These are phyloP conservation scores for Drosophila eohydei DNA, from an alignment of 2,888 invertebrate species.

Conservation along the genomic window DNA sequence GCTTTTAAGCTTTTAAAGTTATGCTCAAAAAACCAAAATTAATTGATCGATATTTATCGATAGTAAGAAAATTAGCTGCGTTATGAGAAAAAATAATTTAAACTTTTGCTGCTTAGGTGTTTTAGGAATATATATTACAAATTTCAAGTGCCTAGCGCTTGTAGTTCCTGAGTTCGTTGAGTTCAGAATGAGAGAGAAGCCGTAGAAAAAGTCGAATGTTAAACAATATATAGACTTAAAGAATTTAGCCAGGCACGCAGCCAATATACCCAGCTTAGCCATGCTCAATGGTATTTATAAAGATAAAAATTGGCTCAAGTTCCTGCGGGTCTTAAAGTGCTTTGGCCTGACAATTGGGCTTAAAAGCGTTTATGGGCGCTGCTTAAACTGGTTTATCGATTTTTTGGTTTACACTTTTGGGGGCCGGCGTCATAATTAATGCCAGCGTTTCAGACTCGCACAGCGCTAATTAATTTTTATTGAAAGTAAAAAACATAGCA, in stretches of 20 bases:
- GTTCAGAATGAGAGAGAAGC: too few species aligned
- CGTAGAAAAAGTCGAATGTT: neutral
- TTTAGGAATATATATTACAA: neutral
- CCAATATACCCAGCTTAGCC: neutral
- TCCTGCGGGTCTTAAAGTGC: neutral
- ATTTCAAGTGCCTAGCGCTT: too few species aligned
- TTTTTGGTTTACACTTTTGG: constrained; percentile 36
- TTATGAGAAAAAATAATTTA: neutral
- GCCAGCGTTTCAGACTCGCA: constrained; percentile 51
- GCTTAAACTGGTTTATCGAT: constrained; percentile 42
- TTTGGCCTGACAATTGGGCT: constrained; percentile 5
- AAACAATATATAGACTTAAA: neutral
- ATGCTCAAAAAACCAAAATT: neutral
- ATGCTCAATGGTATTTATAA: neutral
- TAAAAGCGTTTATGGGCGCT: constrained; percentile 44
- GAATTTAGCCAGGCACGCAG: neutral
- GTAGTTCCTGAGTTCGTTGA: neutral
- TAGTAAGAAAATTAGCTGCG: accelerated
- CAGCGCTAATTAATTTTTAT: constrained; percentile 75
- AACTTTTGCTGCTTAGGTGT: neutral
- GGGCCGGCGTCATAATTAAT: constrained; percentile 63
- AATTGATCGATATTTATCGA: neutral
- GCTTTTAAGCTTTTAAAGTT: neutral
- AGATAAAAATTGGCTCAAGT: neutral
- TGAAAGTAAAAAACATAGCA: constrained; percentile 51